Base-by-base conservation (phyloP, 1,140 invertebrate genomes). In the Eriosoma lanigerum region DNA sequence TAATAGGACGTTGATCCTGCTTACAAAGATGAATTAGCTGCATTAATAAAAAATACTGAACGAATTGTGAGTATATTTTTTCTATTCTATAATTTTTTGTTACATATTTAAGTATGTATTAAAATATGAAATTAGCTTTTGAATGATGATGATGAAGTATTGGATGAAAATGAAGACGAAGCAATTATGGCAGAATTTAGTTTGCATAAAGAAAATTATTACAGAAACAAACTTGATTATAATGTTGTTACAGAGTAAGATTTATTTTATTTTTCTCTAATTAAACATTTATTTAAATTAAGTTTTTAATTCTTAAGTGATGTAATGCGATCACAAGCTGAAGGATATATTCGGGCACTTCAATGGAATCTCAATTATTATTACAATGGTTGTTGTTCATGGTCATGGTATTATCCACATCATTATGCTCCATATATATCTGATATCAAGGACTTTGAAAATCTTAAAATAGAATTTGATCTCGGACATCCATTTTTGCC, bases 351-450 rank as follows among this genome's bases (percentile, higher is more conserved):
- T 10, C 88, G 90, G 76, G 96, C 95, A 0, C 91, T 99, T 80
- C 97, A 99, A 84, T 99, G 97, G 97, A 96, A 96, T 84, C 87
- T 99, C 6, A 89, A 93, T 84, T 99, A 99, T 86, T 99, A 99
- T 86, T 99, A 97, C 86, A 92, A 96, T 83, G 97, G 97, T 32
- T 95, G 96, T 66, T 93, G 92, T 48, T 97, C 95, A 1, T 99
- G 97, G 97, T 95, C 94, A 26, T 99, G 97, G 97, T 98, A 90
- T 86, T 99, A 97, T 86, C 96, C 96, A 0, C 93, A 95, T 84
- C 96, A 99, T 86, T 99, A 98, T 87, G 93, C 96, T 0, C 97
- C 97, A 0, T 98, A 93, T 84, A 94, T 98, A 64, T 97, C 96
- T 10, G 97, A 99, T 86, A 90, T 99, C 38, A 92, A 90, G 82